Evolutionary conservation across 2,113 vertebrate species (phyloP), one percentile per base, ranked within the genome.

Genomic region (Coptodon bakossiorum): DNA sequence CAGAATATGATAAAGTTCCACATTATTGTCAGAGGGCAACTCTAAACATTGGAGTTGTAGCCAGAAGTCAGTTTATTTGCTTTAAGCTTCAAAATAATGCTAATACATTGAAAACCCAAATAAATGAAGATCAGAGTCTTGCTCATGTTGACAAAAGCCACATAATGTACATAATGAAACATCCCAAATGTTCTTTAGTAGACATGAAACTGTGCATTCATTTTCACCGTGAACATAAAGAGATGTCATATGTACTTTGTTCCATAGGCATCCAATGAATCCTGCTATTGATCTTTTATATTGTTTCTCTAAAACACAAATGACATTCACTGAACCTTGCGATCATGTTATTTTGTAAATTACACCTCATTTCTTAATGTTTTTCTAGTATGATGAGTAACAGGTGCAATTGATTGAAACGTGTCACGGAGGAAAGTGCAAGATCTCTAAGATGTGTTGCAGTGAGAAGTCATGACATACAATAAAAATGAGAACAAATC

Each of bases 191-290:
- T 43, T 45, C 38, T 40, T 14, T 71, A 71, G 66, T 2, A 43
- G 19, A 43, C 7, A 14, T 24, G n/a, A 1, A 71, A 2, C 66
- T 71, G n/a, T 1, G 3, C 38, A 10, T 6, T 73, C 7, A 43
- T 14, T 73, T 73, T 43, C 22, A 45, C n/a, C 2, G 8, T 43
- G 0, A 73, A 43, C 36, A 6, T 68, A 40, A 13, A 68, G 63
- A 71, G 12, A 45, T 27, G 13, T 43, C 38, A 43, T 13, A 1
- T 73, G n/a, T 73, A 45, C 7, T 43, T 73, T 43, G n/a, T 73
- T 43, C 13, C n/a, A 16, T 40, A 40, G 4, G 63, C 19, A 14
- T 71, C 0, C 2, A 71, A 71, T 68, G 0, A 68, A 68, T 40
- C 34, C 63, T 68, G 4, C 63, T 68, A 40, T 40, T 68, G 63